Evolutionary conservation across 1,140 invertebrate genomes (phyloP), one percentile per base, ranked within the genome.

Genomic region (Bemisia tabaci): DNA sequence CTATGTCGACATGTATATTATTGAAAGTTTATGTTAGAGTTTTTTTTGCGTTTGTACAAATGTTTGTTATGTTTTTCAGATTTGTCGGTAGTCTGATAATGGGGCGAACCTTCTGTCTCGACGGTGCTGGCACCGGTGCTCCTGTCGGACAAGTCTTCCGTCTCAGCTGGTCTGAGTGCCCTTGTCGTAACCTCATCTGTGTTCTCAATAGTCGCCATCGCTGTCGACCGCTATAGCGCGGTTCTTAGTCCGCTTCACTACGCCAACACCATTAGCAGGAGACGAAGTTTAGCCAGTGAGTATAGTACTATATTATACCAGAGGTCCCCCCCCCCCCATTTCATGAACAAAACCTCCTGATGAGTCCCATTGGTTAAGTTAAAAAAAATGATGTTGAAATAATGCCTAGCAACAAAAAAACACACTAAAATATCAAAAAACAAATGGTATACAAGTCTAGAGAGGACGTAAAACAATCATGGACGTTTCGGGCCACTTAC

Each of bases 191-290:
- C 77, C 2, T 79, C 81, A 22, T 78, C 80, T 67, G 79, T 81
- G 21, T 77, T 82, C 63, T 83, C 82, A 2, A 74, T 83, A 5
- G 72, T 82, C 0, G 75, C 82, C 5, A 82, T 84, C 27, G 80
- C 81, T 0, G 72, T 82, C 9, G 82, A 84, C 72, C 73, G 82
- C 61, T 77, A 77, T 68, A 81, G 82, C 67, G 82, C 82, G 1
- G 81, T 84, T 22, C 79, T 81, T 24, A 78, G 76, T 65, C 82
- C 83, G 0, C 75, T 83, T 0, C 80, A 82, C 68, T 83, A 84
- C 72, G 75, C 75, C 26, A 79, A 79, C 73, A 78, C 79, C 1
- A 72, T 83, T 70, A 79, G 82, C 33, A 71, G 82, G 69, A 71
- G 75, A 22, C 74, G 78, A 2, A 70, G 69, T 63, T 63, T 68